Percentiles rank a stretch among this genome's conserved stretches.
Conservation (phyloP, 2,113 vertebrate genomes). For the Micromys minutus region DNA sequence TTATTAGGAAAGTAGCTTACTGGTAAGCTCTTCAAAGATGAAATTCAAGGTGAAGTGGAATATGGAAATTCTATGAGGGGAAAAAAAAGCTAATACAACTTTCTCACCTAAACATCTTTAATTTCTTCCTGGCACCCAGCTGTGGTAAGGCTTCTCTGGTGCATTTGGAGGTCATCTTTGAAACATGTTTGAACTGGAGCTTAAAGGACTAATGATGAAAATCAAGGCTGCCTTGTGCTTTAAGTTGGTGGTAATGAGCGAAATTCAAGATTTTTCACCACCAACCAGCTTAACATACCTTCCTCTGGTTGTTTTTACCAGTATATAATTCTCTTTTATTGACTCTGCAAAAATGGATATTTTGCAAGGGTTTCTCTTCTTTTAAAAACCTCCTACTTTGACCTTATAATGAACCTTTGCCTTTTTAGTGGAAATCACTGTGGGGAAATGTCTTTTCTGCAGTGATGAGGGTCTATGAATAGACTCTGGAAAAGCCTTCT, state of each 20-base stretch:
- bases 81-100: background rate
- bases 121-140: background rate
- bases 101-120: background rate
- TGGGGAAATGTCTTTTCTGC: background rate
- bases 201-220: background rate
- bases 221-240: background rate
- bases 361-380: background rate
- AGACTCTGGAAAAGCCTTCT: background rate
- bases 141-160: background rate
- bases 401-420: background rate
- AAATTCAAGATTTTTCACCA: background rate
- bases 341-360: background rate
- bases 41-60: conserved; percentile 25
- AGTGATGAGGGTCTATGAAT: background rate
- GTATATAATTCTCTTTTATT: background rate
- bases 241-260: background rate
- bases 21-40: background rate
- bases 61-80: background rate
- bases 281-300: background rate
- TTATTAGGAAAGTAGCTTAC: background rate
- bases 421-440: background rate
- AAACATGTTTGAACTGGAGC: background rate
- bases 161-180: conserved; percentile 53
- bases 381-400: conserved; percentile 21
- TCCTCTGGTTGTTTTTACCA: background rate